Percentiles rank a stretch among this genome's conserved stretches.
Evolutionary conservation across 2,113 vertebrate genomes (phyloP).

Genomic region (Pelobates fuscus): DNA sequence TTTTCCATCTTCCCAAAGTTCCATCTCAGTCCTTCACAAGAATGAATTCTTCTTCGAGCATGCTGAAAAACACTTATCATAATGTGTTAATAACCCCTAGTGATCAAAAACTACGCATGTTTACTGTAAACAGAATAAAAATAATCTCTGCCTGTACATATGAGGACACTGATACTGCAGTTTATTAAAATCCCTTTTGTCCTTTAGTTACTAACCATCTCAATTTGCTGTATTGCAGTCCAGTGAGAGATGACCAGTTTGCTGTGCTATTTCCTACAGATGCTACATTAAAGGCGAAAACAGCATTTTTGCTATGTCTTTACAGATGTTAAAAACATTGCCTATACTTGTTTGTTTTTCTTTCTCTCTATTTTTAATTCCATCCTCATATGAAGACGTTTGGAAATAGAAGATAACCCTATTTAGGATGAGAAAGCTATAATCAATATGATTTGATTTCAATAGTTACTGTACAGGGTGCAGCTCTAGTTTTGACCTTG

Average conservation of each 20-base stretch:
- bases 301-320: neutral
- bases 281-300: conserved; percentile 6
- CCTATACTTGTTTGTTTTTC: neutral
- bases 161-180: neutral
- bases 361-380: too few relatives aligned
- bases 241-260: conserved; percentile 29
- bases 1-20: conserved; percentile 18
- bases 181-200: neutral
- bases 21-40: conserved; percentile 15
- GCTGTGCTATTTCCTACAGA: conserved; percentile 45
- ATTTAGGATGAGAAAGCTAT: too few relatives aligned
- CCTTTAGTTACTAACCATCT: conserved; percentile 1
- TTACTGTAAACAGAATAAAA: neutral
- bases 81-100: neutral
- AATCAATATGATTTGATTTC: too few relatives aligned
- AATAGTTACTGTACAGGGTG: too few relatives aligned
- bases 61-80: conserved; percentile 24
- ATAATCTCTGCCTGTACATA: conserved; percentile 1
- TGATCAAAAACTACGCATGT: neutral
- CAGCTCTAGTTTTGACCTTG: too few relatives aligned
- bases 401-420: too few relatives aligned
- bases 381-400: too few relatives aligned
- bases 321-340: conserved; percentile 25
- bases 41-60: neutral
- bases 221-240: neutral